Evolutionary conservation across 2,797 vertebrate species (phyloP), one percentile per base, ranked within the genome.

Genomic region (Acanthurus tractus): DNA sequence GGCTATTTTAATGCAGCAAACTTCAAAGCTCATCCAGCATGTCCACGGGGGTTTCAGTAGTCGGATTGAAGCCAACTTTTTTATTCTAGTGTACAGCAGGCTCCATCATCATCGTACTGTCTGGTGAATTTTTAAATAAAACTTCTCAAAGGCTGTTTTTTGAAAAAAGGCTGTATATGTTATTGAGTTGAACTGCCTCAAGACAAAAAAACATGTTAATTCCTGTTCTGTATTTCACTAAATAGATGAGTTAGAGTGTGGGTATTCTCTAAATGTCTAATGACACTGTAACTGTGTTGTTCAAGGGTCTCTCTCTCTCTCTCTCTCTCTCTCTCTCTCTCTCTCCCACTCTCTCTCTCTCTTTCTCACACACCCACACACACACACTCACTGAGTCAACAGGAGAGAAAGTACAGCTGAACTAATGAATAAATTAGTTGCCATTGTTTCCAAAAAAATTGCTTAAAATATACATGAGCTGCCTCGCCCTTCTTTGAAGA

Each of bases 11-110:
- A 87, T 86, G 75, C 81, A 82, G 66, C 58, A 62, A 57, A 82
- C 87, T 89, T 92, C 88, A 91, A 91, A 90, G 86, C 71, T 48
- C 22, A 75, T 63, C 61, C 63, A 74, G 48, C n/a, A 29, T 46
- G 65, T 86, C 85, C 29, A 6, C 79, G 50, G 85, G 76, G 86
- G 69, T 71, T 89, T 85, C 14, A 63, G 46, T 29, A 12, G 76
- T 76, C 23, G n/a, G 50, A 81, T 54, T 66, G 57, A 79, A 82
- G 70, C 66, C 57, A 84, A 63, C 54, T 79, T 81, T 73, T 75
- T 55, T 67, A 66, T 82, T 76, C 55, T 36, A 62, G 65, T 62
- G 38, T 63, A 70, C 45, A 70, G 42, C n/a, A 2, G 25, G 25
- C 81, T 78, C 61, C 76, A 75, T 87, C 61, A 73, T 79, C 55